phyloP scores from a whole-genome alignment of 1,140 invertebrate species.

The Eumeta japonica region DNA sequence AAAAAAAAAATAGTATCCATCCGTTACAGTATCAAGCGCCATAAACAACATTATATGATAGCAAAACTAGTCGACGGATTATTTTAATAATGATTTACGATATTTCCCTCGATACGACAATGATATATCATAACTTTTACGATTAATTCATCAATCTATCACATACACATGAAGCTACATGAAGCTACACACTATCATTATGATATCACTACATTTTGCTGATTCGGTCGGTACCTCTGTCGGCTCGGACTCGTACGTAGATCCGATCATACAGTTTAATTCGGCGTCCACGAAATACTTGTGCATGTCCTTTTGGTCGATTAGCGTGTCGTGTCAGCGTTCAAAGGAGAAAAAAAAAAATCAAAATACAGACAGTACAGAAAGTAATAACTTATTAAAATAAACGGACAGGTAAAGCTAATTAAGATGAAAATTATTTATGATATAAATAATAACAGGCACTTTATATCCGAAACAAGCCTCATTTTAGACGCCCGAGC shows the following conservation, averaged over 20 bases:
- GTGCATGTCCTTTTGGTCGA: slow-evolving; percentile 67
- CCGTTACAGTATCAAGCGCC: too few species aligned
- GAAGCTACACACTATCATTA: slow-evolving; percentile 2
- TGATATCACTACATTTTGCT: too few species aligned
- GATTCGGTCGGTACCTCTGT: slow-evolving; percentile 66
- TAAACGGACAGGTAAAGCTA: not conserved
- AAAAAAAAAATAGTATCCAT: too few species aligned
- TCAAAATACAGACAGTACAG: not conserved
- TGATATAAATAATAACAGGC: too few species aligned
- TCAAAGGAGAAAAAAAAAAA: slow-evolving; percentile 32
- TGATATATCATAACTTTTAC: too few species aligned
- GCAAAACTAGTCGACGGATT: too few species aligned
- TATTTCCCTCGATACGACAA: slow-evolving; percentile 3
- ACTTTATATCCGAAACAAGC: too few species aligned
- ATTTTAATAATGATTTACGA: too few species aligned
- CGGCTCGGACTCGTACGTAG: slow-evolving; percentile 63
- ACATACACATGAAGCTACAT: slow-evolving; percentile 4
- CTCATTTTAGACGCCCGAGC: too few species aligned
- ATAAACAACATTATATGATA: too few species aligned
- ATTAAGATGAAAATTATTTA: too few species aligned
- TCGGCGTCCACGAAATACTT: slow-evolving; percentile 71
- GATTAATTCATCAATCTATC: slow-evolving; percentile 21
- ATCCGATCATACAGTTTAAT: slow-evolving; percentile 68
- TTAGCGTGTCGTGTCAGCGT: slow-evolving; percentile 48
- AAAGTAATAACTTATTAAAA: not conserved